Base-by-base conservation (phyloP, 2,888 invertebrate species). In the Tetramorium bicarinatum region DNA sequence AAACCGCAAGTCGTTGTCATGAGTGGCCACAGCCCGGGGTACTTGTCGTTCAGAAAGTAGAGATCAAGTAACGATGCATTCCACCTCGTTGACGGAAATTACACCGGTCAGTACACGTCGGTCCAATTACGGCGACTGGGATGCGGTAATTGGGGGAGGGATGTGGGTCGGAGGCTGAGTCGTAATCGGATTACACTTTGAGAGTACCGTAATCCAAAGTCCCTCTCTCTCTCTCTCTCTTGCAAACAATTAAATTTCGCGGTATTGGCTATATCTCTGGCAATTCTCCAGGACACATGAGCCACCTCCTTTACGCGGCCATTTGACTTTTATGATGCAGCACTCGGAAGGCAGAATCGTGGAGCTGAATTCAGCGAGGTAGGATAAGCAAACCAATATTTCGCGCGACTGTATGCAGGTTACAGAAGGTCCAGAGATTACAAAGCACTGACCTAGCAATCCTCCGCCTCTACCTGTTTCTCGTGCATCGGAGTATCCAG, bases 181-280 rank as follows among this genome's bases (percentile, higher is more conserved):
- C 79, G 79, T 91, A 91, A 90, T 89, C 89, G 84, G 88, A 91
- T 91, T 90, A 91, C 77, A 85, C 79, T 85, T 67, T 62, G 88
- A 85, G 89, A 76, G 87, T 75, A 69, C 76, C 72, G 69, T 87
- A 89, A 90, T 90, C 83, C 83, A 47, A 88, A 87, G 83, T 79
- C 71, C 3, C 38, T 29, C 59, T 44, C 56, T 29, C 25, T 44
- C 59, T n/a, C 44, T 29, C 52, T 54, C 54, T 44, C 54, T 77
- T 62, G 52, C 69, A 85, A 87, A 82, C 86, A 90, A 90, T 89
- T 87, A 89, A 90, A 90, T 90, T 90, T 89, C 83, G 83, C 71
- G 47, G 56, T 84, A 85, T 75, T 54, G 85, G 74, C 89, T 75
- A 85, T 80, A 76, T 84, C 74, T 83, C 87, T 88, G 89, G 88